Conservation (phyloP, 2,888 invertebrate species). For the Dasypolia templi region DNA sequence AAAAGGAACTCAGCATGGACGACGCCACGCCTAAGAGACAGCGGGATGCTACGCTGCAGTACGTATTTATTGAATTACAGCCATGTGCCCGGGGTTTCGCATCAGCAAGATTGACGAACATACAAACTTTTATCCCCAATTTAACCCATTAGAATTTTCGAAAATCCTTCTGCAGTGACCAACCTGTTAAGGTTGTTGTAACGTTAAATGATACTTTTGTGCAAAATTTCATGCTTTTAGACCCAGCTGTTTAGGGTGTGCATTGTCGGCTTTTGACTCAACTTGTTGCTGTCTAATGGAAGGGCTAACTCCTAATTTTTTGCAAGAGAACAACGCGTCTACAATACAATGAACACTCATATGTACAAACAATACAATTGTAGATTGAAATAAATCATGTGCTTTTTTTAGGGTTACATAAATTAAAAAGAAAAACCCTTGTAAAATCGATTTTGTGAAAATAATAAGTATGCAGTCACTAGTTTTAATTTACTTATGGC, state of each 20-base stretch:
- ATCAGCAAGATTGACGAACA: not conserved
- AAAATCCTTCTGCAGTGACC: not conserved
- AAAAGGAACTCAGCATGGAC: constrained; percentile 97
- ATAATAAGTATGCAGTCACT: not conserved
- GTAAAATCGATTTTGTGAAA: not conserved
- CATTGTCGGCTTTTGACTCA: not conserved
- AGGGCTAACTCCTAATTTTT: not conserved
- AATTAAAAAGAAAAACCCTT: not conserved
- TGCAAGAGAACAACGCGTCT: not conserved
- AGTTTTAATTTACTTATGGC: not conserved
- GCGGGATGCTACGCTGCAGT: constrained; percentile 96
- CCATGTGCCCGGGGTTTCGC: not conserved
- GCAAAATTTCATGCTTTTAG: not conserved
- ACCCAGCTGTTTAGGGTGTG: not conserved
- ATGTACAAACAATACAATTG: not conserved
- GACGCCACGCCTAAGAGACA: constrained; percentile 97
- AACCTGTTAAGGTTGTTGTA: too few relatives aligned
- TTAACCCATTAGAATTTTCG: not conserved
- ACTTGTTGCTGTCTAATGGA: not conserved
- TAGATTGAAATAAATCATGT: not conserved
- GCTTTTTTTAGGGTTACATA: not conserved
- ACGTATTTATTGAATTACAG: constrained; percentile 28
- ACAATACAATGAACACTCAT: not conserved
- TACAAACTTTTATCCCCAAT: not conserved
- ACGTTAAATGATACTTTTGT: not conserved